Conservation (phyloP, 2,113 vertebrate species). For the Rhinogobius similis region DNA sequence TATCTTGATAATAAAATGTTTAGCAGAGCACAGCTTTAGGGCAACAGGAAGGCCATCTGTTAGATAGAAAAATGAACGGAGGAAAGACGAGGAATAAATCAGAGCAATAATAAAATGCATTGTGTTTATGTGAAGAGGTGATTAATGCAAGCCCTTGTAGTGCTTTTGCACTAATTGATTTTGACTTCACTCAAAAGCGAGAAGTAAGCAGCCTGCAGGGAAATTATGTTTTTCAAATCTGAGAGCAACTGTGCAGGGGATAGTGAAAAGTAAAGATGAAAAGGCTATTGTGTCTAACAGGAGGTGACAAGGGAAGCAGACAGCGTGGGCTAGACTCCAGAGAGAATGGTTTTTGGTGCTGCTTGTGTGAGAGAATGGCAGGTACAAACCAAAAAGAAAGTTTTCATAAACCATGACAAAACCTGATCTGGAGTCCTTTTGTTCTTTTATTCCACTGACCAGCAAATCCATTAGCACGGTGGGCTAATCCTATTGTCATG, state of each 20-base stretch:
- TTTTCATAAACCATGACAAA: slow-evolving; percentile 16
- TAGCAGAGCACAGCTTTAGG: slow-evolving; percentile 32
- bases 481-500: slow-evolving; percentile 64
- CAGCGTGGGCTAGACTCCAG: slow-evolving; percentile 21
- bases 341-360: slow-evolving; percentile 8
- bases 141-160: slow-evolving; percentile 3
- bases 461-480: slow-evolving; percentile 66
- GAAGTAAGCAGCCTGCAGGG: slow-evolving; percentile 13
- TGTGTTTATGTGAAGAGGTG: background rate
- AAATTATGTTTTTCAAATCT: slow-evolving; percentile 10
- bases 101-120: slow-evolving; percentile 10
- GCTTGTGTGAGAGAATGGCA: slow-evolving; percentile 8
- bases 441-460: slow-evolving; percentile 59
- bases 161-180: slow-evolving; percentile 24
- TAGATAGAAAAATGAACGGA: slow-evolving; percentile 28
- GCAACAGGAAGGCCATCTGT: slow-evolving; percentile 61
- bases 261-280: slow-evolving; percentile 29
- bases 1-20: slow-evolving; percentile 45
- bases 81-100: slow-evolving; percentile 26
- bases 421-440: slow-evolving; percentile 33
- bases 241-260: slow-evolving; percentile 14
- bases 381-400: slow-evolving; percentile 13
- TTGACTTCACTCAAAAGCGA: slow-evolving; percentile 8
- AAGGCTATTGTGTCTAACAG: slow-evolving; percentile 24
- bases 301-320: slow-evolving; percentile 39